Conservation (phyloP, 2,888 invertebrate species). For the Abrostola tripartita region DNA sequence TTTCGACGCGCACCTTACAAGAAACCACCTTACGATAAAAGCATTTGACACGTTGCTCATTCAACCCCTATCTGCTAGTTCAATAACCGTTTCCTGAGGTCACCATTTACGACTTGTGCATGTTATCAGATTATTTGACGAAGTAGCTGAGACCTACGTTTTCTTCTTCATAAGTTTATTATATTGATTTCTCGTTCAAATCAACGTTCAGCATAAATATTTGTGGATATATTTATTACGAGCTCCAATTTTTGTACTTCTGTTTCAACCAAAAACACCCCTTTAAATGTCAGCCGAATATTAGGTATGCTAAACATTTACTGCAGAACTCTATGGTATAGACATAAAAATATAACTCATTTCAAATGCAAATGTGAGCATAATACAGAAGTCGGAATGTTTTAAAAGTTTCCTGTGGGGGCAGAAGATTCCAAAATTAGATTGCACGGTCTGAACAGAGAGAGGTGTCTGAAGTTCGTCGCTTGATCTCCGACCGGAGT, state of each 20-base stretch:
- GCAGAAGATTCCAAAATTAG: conserved; percentile 58
- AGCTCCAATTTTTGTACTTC: neutral
- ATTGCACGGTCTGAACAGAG: conserved; percentile 56
- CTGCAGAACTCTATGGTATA: conserved; percentile 27
- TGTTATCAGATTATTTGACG: conserved; percentile 26
- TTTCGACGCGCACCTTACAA: neutral
- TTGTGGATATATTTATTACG: neutral
- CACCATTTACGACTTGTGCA: conserved; percentile 37
- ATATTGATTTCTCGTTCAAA: no score
- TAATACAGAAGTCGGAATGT: conserved; percentile 44
- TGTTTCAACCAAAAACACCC: neutral
- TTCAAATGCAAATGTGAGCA: conserved; percentile 45
- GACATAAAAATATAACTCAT: conserved; percentile 37
- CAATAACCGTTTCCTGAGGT: conserved; percentile 39
- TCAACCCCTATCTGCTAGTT: conserved; percentile 39
- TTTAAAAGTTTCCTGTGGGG: conserved; percentile 54
- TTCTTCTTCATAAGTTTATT: neutral
- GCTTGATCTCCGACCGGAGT: conserved; percentile 50
- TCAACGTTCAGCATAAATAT: neutral
- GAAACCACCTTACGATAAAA: neutral
- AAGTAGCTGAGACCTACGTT: conserved; percentile 1
- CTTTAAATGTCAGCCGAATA: neutral
- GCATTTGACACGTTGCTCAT: conserved; percentile 17
- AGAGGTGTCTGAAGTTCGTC: conserved; percentile 54
- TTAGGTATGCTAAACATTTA: conserved; percentile 8